Evolutionary conservation across 2,888 invertebrate species (phyloP).

Genomic region (Dynastes tityus): DNA sequence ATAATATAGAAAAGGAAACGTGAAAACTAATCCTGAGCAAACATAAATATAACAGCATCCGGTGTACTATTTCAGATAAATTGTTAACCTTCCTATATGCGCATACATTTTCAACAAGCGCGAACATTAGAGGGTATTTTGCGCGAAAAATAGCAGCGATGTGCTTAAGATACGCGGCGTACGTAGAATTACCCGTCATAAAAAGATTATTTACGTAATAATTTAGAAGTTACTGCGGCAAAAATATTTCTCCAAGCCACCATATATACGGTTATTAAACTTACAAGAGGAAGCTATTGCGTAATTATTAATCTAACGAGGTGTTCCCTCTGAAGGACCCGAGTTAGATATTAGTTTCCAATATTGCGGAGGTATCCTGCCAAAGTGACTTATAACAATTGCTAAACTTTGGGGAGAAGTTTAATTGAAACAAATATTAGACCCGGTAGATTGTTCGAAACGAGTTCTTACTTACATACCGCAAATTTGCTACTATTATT

Average conservation of each 20-base stretch:
- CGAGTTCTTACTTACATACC: slow-evolving; percentile 1
- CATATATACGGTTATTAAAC: slow-evolving; percentile 29
- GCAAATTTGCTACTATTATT: slow-evolving; percentile 10
- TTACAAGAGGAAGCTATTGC: slow-evolving; percentile 14
- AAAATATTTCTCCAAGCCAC: slow-evolving; percentile 6
- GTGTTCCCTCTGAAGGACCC: slow-evolving; percentile 22
- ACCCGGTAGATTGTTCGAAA: slow-evolving; percentile 33
- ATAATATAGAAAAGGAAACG: not conserved
- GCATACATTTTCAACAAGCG: not conserved
- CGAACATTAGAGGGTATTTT: not conserved
- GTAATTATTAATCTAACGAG: slow-evolving; percentile 45
- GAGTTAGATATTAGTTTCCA: slow-evolving; percentile 48
- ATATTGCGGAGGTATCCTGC: slow-evolving; percentile 36
- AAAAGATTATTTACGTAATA: slow-evolving; percentile 26
- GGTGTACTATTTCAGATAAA: not conserved
- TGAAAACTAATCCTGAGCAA: not conserved
- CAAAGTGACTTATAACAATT: slow-evolving; percentile 45
- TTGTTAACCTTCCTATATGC: slow-evolving; percentile 2
- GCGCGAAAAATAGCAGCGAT: not conserved
- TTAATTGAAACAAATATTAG: slow-evolving; percentile 48
- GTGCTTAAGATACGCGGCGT: not conserved
- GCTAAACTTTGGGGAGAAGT: slow-evolving; percentile 38
- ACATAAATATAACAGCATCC: slow-evolving; percentile 9
- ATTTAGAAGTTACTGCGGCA: slow-evolving; percentile 20
- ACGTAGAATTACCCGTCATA: slow-evolving; percentile 5